These are phyloP conservation scores for Ascidia mentula DNA, from an alignment of 23 tunicate species.

Conservation along the genomic window DNA sequence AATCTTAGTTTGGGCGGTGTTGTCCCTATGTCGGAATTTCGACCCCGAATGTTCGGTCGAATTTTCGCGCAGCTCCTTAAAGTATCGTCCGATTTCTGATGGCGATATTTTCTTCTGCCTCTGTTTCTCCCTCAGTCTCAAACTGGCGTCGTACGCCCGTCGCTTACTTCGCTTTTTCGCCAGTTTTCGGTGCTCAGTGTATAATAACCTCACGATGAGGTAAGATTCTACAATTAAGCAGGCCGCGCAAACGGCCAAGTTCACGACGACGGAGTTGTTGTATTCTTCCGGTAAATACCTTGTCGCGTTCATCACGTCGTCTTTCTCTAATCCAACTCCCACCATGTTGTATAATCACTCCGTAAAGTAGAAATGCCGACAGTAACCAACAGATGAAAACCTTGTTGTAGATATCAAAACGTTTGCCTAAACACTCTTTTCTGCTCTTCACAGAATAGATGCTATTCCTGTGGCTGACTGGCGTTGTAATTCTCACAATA, in stretches of 20 bases:
- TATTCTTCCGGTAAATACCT: not conserved
- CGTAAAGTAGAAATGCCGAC: too few species aligned
- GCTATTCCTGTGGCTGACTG: too few species aligned
- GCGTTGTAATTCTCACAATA: too few species aligned
- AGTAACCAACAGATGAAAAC: too few species aligned
- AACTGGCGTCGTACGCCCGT: not conserved
- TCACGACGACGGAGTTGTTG: not conserved
- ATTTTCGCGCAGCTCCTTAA: not conserved
- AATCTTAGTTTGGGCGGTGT: not conserved
- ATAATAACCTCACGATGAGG: not conserved
- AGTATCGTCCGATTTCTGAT: not conserved
- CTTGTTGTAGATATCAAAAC: too few species aligned
- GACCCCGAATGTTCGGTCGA: not conserved
- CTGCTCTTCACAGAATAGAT: too few species aligned
- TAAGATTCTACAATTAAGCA: not conserved
- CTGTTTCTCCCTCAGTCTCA: conserved; percentile 1
- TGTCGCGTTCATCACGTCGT: not conserved
- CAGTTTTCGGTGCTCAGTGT: not conserved
- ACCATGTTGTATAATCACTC: too few species aligned
- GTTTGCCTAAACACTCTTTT: too few species aligned
- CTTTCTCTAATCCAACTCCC: too few species aligned
- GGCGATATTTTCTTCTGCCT: not conserved
- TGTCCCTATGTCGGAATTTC: not conserved
- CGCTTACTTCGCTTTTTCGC: not conserved
- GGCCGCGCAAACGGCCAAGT: not conserved